Conservation (phyloP, 1,140 invertebrate genomes). For the Dufourea novaeangliae region DNA sequence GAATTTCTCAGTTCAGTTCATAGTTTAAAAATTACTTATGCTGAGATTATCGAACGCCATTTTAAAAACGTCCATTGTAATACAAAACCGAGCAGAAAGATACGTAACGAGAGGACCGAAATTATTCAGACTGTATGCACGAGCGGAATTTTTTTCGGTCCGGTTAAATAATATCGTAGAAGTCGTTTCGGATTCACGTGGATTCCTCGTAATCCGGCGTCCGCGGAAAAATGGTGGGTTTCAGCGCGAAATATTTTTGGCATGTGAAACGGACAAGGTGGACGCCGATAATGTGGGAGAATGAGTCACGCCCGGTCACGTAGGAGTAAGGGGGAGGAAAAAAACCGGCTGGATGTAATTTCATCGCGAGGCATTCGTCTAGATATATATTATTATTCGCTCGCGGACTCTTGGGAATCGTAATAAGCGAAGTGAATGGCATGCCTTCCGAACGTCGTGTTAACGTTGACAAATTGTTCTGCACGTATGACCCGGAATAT, state of each 20-base stretch:
- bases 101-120: neutral
- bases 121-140: neutral
- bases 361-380: constrained; percentile 41
- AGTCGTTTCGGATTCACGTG: neutral
- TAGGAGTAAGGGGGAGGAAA: constrained; percentile 43
- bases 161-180: neutral
- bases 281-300: constrained; percentile 28
- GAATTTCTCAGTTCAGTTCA: too few relatives aligned
- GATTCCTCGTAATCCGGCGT: neutral
- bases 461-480: constrained; percentile 7
- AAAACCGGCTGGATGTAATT: constrained; percentile 41
- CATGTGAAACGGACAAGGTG: neutral
- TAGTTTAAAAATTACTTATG: too few relatives aligned
- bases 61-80: too few relatives aligned
- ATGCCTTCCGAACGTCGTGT: neutral
- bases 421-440: constrained; percentile 25
- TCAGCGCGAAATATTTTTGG: constrained; percentile 21
- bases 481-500: neutral
- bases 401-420: constrained; percentile 43
- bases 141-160: neutral
- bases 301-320: constrained; percentile 46
- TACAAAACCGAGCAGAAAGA: neutral
- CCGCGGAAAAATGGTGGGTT: neutral
- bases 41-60: too few relatives aligned
- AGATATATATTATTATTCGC: constrained; percentile 44